phyloP scores from a whole-genome alignment of 2,797 vertebrate species.

The Gephyroberyx darwinii region DNA sequence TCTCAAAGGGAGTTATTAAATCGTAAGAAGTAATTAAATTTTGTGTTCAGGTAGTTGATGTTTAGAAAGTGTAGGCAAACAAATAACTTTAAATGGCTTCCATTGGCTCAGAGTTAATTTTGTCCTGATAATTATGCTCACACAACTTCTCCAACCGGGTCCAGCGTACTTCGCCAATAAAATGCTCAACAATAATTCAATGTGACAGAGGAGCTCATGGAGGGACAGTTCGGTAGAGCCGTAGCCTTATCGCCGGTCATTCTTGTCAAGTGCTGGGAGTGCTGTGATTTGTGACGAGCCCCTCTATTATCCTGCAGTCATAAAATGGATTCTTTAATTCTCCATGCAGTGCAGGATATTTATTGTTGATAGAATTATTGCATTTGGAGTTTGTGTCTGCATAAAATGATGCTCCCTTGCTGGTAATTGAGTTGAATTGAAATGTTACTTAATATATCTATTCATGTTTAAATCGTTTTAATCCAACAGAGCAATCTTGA shows the following conservation, averaged over 20 bases:
- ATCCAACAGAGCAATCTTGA: not conserved
- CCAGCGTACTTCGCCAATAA: constrained; percentile 7
- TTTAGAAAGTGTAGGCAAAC: no score
- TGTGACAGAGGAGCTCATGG: constrained; percentile 26
- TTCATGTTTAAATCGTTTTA: not conserved
- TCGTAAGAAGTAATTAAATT: no score
- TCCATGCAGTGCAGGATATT: not conserved
- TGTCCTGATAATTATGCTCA: not conserved
- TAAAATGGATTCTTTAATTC: not conserved
- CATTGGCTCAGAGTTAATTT: constrained; percentile 8
- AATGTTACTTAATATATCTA: not conserved
- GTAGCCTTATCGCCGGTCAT: constrained; percentile 5
- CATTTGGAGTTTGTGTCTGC: not conserved
- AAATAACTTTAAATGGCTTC: constrained; percentile 17
- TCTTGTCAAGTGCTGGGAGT: constrained; percentile 3
- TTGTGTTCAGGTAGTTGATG: no score
- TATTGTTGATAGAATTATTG: not conserved
- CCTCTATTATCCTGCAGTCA: not conserved
- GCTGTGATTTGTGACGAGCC: constrained; percentile 11
- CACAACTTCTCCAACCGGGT: not conserved
- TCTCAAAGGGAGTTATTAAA: not conserved
- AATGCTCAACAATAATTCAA: constrained; percentile 7
- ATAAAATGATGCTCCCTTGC: not conserved
- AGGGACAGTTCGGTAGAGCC: constrained; percentile 14
- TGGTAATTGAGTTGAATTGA: constrained; percentile 8